A percentile compares a stretch with the other conserved stretches of the same genome.
Conservation (phyloP, 1,140 invertebrate species). For the Patella vulgata region DNA sequence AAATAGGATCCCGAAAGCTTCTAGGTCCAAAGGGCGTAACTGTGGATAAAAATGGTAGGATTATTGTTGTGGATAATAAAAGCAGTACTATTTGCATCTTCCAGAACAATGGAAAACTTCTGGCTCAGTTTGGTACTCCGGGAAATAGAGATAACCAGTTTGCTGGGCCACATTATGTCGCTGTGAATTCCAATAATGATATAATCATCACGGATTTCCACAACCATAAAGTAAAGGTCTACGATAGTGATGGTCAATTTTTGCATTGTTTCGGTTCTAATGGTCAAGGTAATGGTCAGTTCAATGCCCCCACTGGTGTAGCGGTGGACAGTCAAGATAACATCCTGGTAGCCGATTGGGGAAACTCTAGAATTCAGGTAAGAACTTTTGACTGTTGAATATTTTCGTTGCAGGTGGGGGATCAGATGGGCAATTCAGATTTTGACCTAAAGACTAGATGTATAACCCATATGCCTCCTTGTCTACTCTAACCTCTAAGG, state of each 20-base stretch:
- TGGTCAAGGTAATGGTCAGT: conserved; percentile 71
- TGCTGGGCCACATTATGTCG: conserved; percentile 73
- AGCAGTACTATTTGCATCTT: conserved; percentile 71
- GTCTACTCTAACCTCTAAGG: no score
- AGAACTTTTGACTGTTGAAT: no score
- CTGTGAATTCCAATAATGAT: conserved; percentile 69
- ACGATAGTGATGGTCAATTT: conserved; percentile 62
- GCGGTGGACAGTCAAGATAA: conserved; percentile 71
- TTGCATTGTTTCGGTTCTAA: conserved; percentile 65
- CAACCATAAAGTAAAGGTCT: conserved; percentile 72
- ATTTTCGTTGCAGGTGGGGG: no score
- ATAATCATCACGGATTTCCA: conserved; percentile 73
- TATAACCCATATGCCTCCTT: no score
- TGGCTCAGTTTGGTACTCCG: conserved; percentile 64
- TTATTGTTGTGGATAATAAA: conserved; percentile 74
- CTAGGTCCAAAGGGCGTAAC: conserved; percentile 72
- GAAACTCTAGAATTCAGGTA: conserved; percentile 73
- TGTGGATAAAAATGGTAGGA: conserved; percentile 69
- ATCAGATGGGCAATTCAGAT: no score
- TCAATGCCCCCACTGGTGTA: conserved; percentile 73
- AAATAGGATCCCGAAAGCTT: conserved; percentile 71
- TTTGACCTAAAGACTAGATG: no score
- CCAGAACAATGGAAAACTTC: conserved; percentile 68
- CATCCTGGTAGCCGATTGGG: conserved; percentile 73
- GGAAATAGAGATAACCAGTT: conserved; percentile 69